Conservation (phyloP, 2,888 invertebrate species). For the Ectemnius continuus region DNA sequence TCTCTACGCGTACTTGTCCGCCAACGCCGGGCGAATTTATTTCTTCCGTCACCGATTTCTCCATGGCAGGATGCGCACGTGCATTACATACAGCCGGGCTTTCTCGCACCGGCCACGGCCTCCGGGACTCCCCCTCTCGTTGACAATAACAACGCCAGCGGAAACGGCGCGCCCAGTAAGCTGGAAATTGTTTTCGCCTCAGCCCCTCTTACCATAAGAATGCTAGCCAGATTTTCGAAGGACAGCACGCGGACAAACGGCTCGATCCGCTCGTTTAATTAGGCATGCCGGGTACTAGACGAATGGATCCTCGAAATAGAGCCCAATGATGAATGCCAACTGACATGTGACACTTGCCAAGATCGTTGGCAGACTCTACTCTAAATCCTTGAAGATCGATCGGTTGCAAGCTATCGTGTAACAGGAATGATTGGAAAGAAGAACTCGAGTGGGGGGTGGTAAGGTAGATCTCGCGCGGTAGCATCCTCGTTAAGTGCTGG, state of each 20-base stretch:
- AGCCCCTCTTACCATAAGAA: slow-evolving; percentile 49
- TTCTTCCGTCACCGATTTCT: slow-evolving; percentile 51
- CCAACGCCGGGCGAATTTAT: slow-evolving; percentile 52
- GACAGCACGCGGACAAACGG: too few relatives aligned
- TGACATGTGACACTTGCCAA: too few relatives aligned
- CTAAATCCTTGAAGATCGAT: too few relatives aligned
- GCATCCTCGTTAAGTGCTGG: slow-evolving; percentile 1
- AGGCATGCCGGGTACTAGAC: background rate
- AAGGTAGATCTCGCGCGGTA: background rate
- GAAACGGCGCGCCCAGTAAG: slow-evolving; percentile 43
- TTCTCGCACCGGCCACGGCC: slow-evolving; percentile 8
- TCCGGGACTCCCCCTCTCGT: slow-evolving; percentile 8
- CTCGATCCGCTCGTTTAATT: slow-evolving; percentile 12
- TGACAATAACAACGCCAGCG: slow-evolving; percentile 23
- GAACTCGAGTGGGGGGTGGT: background rate
- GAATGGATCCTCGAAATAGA: too few relatives aligned
- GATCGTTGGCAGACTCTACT: too few relatives aligned
- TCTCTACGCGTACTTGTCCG: slow-evolving; percentile 28
- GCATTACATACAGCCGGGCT: slow-evolving; percentile 29
- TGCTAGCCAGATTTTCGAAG: slow-evolving; percentile 38
- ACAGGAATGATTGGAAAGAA: too few relatives aligned
- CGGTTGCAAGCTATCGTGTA: too few relatives aligned
- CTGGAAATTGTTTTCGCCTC: slow-evolving; percentile 44
- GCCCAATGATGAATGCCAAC: too few relatives aligned
- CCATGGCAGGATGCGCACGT: slow-evolving; percentile 30